These are phyloP conservation scores for Megaustenia siamemsis DNA, from an alignment of 2,888 invertebrate genomes.

Conservation along the genomic window DNA sequence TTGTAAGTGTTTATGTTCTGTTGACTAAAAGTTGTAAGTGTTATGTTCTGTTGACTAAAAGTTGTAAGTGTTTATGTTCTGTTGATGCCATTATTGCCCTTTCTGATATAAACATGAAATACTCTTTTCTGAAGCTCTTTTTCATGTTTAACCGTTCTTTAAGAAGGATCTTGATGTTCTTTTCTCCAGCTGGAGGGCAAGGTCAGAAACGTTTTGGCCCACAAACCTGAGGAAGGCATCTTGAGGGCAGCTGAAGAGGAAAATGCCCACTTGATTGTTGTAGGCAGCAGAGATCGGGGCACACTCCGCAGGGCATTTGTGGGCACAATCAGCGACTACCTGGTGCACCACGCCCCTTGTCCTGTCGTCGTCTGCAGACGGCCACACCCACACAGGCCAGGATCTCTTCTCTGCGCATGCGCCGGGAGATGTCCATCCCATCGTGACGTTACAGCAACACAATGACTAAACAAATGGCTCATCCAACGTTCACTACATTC, in stretches of 20 bases:
- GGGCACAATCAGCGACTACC: constrained; percentile 56
- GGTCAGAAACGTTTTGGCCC: constrained; percentile 54
- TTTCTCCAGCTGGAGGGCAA: constrained; percentile 48
- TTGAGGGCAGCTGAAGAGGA: constrained; percentile 52
- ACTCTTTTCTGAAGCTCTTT: too few species aligned
- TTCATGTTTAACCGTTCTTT: too few species aligned
- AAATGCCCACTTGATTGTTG: constrained; percentile 48
- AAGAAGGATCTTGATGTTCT: background rate
- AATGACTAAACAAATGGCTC: too few species aligned
- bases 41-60: too few species aligned
- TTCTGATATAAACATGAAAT: too few species aligned
- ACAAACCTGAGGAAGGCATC: constrained; percentile 54
- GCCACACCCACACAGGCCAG: background rate
- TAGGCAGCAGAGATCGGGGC: constrained; percentile 51
- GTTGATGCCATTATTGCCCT: too few species aligned
- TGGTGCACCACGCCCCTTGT: constrained; percentile 54
- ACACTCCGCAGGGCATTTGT: constrained; percentile 49
- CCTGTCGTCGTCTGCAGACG: constrained; percentile 55
- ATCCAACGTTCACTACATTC: too few species aligned
- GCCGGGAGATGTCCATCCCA: too few species aligned
- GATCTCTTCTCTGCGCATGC: background rate
- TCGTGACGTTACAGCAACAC: too few species aligned
- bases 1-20: too few species aligned
- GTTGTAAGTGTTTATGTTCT: too few species aligned
- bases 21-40: too few species aligned